phyloP scores from a whole-genome alignment of 2,113 vertebrate species.

The Gymnocephalus cernua region DNA sequence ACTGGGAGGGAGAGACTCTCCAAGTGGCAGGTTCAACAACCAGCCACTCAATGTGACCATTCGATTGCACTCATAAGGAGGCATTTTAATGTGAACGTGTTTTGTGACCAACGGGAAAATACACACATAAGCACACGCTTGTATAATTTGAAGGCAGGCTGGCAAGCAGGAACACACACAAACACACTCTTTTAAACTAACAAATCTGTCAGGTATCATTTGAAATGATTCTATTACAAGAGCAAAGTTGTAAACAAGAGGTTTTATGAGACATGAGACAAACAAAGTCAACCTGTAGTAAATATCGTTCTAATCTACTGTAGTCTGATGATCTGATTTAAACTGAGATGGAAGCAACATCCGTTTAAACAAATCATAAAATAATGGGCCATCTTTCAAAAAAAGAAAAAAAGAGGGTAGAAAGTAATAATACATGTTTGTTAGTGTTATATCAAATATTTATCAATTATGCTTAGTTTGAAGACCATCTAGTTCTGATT shows the following conservation, averaged over 20 bases:
- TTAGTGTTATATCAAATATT: neutral
- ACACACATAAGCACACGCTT: conserved; percentile 27
- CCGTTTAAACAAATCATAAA: neutral
- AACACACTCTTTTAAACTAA: conserved; percentile 6
- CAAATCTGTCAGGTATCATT: conserved; percentile 39
- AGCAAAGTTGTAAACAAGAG: conserved; percentile 17
- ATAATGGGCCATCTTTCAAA: neutral
- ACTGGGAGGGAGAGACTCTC: conserved; percentile 38
- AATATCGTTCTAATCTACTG: neutral
- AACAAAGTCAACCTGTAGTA: conserved; percentile 12
- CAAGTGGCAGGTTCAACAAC: conserved; percentile 64
- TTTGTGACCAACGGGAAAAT: conserved; percentile 46
- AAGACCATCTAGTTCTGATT: neutral
- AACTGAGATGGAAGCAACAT: neutral
- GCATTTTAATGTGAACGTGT: conserved; percentile 55
- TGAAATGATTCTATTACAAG: conserved; percentile 35
- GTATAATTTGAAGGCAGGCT: conserved; percentile 17
- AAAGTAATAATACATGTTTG: neutral
- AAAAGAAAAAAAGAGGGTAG: neutral
- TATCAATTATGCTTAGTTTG: neutral
- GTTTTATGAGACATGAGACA: conserved; percentile 3
- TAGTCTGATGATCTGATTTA: neutral
- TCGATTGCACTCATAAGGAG: conserved; percentile 60
- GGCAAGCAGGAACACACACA: neutral
- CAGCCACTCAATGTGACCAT: conserved; percentile 67